Conservation (phyloP, 2,797 vertebrate genomes). For the Epinephelus malabaricus region DNA sequence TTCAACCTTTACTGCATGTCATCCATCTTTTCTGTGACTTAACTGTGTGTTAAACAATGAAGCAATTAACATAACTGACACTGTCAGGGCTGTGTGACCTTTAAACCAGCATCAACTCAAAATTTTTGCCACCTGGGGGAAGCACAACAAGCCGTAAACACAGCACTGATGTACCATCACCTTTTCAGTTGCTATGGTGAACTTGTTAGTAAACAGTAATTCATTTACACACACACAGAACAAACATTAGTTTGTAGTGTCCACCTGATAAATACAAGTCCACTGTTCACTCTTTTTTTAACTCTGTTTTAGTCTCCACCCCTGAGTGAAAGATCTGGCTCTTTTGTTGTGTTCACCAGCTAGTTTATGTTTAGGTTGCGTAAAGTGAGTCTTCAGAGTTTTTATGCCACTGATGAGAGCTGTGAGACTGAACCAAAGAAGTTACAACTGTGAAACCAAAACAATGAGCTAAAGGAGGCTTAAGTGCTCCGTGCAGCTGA, state of each 20-base stretch:
- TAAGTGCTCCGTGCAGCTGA: neutral
- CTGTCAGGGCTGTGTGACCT: neutral
- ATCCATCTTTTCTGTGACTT: neutral
- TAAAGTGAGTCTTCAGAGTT: no score
- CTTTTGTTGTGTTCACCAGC: neutral
- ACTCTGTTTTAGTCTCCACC: neutral
- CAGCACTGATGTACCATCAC: neutral
- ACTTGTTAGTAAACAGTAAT: no score
- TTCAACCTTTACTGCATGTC: neutral
- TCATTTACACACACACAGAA: neutral
- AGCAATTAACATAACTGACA: neutral
- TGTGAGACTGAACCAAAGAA: no score
- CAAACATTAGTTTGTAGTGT: no score
- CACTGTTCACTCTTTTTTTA: neutral
- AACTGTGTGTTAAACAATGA: neutral
- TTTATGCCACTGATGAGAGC: no score
- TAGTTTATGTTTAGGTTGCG: neutral
- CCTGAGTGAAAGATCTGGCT: neutral
- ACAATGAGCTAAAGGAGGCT: no score
- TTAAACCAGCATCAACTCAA: neutral
- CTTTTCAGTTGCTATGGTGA: no score
- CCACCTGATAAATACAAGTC: no score
- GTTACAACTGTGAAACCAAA: no score
- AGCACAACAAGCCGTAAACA: no score
- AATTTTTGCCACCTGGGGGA: no score